Conservation (phyloP, 2,888 invertebrate species). For the Chymomyza fuscimana region DNA sequence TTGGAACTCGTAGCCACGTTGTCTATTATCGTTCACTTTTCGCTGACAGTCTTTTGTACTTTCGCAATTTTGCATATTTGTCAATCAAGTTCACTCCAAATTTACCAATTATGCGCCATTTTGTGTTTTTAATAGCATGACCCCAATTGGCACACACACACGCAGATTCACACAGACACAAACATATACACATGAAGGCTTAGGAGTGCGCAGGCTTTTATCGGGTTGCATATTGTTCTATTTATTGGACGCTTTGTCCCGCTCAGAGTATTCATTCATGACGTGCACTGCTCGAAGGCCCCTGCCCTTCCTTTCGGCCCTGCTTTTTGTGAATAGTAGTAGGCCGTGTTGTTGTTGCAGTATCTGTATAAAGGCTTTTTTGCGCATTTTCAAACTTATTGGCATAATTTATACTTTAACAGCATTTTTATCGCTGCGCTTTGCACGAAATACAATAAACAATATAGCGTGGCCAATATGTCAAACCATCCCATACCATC, state of each 20-base stretch:
- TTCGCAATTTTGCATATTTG: constrained; percentile 54
- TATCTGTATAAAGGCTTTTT: neutral
- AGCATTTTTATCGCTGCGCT: constrained; percentile 73
- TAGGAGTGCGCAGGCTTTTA: neutral
- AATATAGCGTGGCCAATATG: constrained; percentile 36
- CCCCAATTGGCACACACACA: constrained; percentile 57
- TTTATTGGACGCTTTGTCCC: constrained; percentile 9
- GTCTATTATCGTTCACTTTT: neutral
- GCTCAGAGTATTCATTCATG: neutral
- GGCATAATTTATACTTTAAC: constrained; percentile 72
- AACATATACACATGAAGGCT: neutral
- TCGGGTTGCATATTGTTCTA: neutral
- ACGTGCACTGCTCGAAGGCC: neutral
- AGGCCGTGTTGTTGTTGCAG: neutral
- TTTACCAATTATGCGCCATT: constrained; percentile 73
- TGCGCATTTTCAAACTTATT: constrained; percentile 47
- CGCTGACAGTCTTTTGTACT: neutral
- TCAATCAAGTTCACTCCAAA: constrained; percentile 67
- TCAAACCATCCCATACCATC: neutral
- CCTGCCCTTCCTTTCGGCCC: neutral
- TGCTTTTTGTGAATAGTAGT: neutral
- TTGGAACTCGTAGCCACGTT: too few relatives aligned
- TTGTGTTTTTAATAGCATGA: constrained; percentile 48
- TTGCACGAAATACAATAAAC: constrained; percentile 64
- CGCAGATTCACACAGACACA: constrained; percentile 10